These are phyloP conservation scores for Meloe dianella DNA, from an alignment of 2,888 invertebrate genomes.

Conservation along the genomic window DNA sequence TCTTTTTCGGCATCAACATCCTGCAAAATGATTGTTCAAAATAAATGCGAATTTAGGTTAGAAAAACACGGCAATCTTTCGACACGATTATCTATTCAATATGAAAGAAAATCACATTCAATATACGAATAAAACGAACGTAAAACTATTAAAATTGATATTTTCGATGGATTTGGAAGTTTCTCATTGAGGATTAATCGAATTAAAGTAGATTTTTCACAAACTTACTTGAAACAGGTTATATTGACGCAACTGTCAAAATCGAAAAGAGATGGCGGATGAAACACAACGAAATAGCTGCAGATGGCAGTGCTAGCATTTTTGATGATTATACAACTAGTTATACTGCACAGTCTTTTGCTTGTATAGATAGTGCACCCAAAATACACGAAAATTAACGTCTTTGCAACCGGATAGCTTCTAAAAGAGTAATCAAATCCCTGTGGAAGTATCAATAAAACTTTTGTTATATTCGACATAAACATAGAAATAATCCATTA, in stretches of 20 bases:
- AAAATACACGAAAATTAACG: no score
- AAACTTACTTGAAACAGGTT: constrained; percentile 33
- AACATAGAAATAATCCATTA: no score
- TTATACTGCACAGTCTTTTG: not conserved
- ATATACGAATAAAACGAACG: not conserved
- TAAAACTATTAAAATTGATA: not conserved
- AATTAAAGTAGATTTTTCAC: constrained; percentile 28
- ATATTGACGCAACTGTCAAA: constrained; percentile 32
- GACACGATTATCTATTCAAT: not conserved
- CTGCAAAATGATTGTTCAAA: constrained; percentile 61
- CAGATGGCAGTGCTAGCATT: not conserved
- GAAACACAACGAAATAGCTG: no score
- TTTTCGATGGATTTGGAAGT: not conserved
- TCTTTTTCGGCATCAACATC: constrained; percentile 99
- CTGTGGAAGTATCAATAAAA: no score
- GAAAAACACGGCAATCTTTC: not conserved
- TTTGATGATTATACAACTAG: not conserved
- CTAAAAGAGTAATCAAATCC: no score
- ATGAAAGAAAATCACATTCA: not conserved
- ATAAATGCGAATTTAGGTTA: constrained; percentile 11
- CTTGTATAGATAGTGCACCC: not conserved
- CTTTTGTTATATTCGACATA: no score
- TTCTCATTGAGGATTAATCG: constrained; percentile 27
- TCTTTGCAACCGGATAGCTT: no score
- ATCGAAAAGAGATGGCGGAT: constrained; percentile 23